Conservation (phyloP, 2,113 vertebrate genomes). For the Menidia beryllina region DNA sequence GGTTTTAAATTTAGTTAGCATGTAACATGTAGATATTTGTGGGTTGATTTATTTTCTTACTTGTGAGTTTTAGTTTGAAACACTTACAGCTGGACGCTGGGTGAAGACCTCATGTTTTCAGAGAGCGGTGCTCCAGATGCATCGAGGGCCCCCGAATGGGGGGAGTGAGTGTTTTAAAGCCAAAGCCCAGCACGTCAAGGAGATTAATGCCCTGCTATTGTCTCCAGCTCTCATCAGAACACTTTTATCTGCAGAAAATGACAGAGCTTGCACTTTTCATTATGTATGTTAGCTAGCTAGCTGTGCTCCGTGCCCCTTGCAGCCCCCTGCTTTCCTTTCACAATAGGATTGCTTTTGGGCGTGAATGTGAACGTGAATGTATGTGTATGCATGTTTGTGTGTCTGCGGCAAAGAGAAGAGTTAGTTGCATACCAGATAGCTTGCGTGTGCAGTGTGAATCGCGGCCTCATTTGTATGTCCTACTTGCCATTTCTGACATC, state of each 20-base stretch:
- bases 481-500: conserved; percentile 48
- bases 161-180: conserved; percentile 69
- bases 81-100: conserved; percentile 1
- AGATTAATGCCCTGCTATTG: conserved; percentile 83
- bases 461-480: conserved; percentile 47
- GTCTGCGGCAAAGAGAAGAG: background rate
- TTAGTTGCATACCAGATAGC: background rate
- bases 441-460: background rate
- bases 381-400: conserved; percentile 19
- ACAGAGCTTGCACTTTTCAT: conserved; percentile 83
- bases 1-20: no score
- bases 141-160: conserved; percentile 55
- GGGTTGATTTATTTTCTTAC: background rate
- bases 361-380: conserved; percentile 22
- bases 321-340: conserved; percentile 19
- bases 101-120: conserved; percentile 30
- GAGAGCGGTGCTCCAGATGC: conserved; percentile 44
- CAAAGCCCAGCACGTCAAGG: conserved; percentile 69
- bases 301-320: conserved; percentile 17
- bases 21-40: background rate
- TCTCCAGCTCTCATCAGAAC: conserved; percentile 80
- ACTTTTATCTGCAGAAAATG: conserved; percentile 82
- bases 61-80: background rate
- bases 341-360: conserved; percentile 48
- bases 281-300: conserved; percentile 73